phyloP scores from a whole-genome alignment of 1,140 invertebrate genomes.

The Drosophila parabipectinata region DNA sequence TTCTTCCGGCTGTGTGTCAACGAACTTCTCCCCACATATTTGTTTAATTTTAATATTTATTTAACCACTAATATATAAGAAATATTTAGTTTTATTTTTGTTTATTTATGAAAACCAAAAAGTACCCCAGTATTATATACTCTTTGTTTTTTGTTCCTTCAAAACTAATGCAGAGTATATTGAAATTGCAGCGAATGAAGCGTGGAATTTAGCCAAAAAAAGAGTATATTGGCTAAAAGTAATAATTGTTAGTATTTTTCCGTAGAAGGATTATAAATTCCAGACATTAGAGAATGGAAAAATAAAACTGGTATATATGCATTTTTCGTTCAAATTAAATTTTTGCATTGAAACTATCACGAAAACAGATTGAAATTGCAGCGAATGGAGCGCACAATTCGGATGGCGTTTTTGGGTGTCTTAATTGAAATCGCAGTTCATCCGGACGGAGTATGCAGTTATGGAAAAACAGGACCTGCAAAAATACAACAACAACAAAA shows the following conservation, averaged over 20 bases:
- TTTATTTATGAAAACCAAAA: too few species aligned
- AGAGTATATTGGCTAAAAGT: too few species aligned
- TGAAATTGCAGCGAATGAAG: slow-evolving; percentile 2
- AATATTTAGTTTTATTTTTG: too few species aligned
- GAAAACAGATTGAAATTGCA: neutral
- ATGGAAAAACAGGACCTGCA: slow-evolving; percentile 5
- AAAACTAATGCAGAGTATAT: neutral
- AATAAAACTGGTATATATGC: too few species aligned
- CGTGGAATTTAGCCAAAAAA: neutral
- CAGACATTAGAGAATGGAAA: too few species aligned
- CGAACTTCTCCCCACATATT: slow-evolving; percentile 33
- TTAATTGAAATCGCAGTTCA: slow-evolving; percentile 54
- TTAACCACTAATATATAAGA: too few species aligned
- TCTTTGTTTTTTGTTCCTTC: neutral
- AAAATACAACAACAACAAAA: neutral
- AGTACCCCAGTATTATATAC: neutral
- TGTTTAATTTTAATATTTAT: neutral
- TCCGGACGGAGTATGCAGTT: slow-evolving; percentile 7
- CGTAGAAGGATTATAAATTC: too few species aligned
- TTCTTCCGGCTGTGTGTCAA: slow-evolving; percentile 62
- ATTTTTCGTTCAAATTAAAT: neutral
- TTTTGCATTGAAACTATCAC: neutral
- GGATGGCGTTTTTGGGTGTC: neutral
- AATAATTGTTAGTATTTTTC: too few species aligned
- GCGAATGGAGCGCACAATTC: slow-evolving; percentile 6